Percentiles rank a stretch among this genome's conserved stretches.
Conservation (phyloP, 2,113 vertebrate species). For the Mormyrus lacerda region DNA sequence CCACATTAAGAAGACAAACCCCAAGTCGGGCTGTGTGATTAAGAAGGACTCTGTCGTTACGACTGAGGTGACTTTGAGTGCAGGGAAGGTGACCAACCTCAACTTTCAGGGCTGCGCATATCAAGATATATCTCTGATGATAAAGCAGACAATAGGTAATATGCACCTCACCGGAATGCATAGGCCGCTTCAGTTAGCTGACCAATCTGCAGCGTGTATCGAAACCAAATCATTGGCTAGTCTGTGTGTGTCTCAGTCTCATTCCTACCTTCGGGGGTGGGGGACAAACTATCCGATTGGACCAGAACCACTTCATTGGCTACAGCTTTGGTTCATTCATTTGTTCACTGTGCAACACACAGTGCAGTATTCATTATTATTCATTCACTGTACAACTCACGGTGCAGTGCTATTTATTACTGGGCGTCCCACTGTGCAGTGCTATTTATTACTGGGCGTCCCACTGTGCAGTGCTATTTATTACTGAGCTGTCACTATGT, state of each 20-base stretch:
- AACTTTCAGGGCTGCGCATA: conserved; percentile 67
- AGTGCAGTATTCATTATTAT: not conserved
- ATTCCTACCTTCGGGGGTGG: not conserved
- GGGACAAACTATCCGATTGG: not conserved
- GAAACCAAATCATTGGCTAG: not conserved
- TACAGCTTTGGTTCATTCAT: not conserved
- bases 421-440: not conserved
- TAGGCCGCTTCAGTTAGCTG: not conserved
- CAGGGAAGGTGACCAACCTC: conserved; percentile 49
- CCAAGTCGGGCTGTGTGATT: conserved; percentile 58
- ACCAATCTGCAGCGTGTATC: not conserved
- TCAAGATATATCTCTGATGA: conserved; percentile 56
- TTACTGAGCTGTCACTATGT: not conserved
- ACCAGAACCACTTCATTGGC: not conserved
- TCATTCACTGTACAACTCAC: too few relatives aligned
- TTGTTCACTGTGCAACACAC: not conserved
- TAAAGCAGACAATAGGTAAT: conserved; percentile 67
- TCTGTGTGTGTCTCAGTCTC: not conserved
- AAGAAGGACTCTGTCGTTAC: conserved; percentile 53
- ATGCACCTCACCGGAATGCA: not conserved
- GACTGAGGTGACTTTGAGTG: conserved; percentile 51
- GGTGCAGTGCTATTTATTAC: not conserved
- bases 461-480: too few relatives aligned
- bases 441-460: too few relatives aligned
- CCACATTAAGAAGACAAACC: conserved; percentile 48